Evolutionary conservation across 2,797 vertebrate genomes (phyloP), one percentile per base, ranked within the genome.

Genomic region (Lagocephalus sceleratus): DNA sequence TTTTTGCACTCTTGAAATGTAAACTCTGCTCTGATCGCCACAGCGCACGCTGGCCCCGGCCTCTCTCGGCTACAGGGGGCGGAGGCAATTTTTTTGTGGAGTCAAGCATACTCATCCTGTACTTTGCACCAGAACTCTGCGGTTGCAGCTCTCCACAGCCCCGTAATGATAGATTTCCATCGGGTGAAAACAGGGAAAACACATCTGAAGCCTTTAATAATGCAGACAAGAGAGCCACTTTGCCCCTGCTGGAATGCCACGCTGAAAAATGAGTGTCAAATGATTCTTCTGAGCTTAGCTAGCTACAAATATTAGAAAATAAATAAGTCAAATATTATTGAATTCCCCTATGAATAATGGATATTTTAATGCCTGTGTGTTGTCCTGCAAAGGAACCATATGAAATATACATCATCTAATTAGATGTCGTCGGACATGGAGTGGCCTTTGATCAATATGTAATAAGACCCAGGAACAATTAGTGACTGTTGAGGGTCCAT

Each of bases 161-260:
- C 80, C 60, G 75, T 68, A 61, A 85, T 84, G 80, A 88, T 86
- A 87, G 71, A 86, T 86, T 89, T 85, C 80, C 83, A 79, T 71
- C 68, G 76, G 81, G 62, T 76, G 70, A 82, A 89, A 90, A 88
- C 86, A 89, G 85, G 84, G 79, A 87, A 88, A 89, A 85, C 81
- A 87, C 87, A 90, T 89, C 80, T 78, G 70, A 85, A 77, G 63
- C 65, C 79, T 90, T 91, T 87, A 90, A 89, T 89, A 90, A 89
- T 89, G 89, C 82, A 90, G 82, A 85, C 79, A 77, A 68, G 55
- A 48, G 58, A 79, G 79, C 78, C 81, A 85, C 79, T 80, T 83
- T 82, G 73, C 79, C 72, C 73, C 73, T 73, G 74, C 69, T 75
- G 62, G 73, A 72, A 84, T 81, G 83, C 73, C 73, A 73, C 71